These are phyloP conservation scores for Temnothorax curvispinosus DNA, from an alignment of 1,140 invertebrate genomes.

Conservation along the genomic window DNA sequence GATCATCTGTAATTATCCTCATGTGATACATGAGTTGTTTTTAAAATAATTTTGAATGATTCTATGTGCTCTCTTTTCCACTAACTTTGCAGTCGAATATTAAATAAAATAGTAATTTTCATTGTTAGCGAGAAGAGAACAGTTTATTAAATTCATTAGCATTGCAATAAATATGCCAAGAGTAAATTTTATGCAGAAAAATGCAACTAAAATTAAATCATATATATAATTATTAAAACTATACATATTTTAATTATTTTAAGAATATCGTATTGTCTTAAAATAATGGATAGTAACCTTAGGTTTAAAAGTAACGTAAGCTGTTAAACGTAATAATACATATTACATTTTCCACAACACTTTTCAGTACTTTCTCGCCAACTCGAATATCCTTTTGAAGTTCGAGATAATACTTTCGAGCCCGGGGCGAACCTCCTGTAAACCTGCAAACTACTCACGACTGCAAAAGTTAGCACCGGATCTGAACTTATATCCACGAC, in stretches of 20 bases:
- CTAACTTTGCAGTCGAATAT: background rate
- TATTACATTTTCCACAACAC: slow-evolving; percentile 36
- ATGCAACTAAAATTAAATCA: background rate
- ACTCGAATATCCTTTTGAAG: slow-evolving; percentile 45
- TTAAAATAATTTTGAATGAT: background rate
- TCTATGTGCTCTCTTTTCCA: background rate
- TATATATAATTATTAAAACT: background rate
- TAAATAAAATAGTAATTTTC: background rate
- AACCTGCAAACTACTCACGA: slow-evolving; percentile 32
- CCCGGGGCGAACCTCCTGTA: slow-evolving; percentile 6
- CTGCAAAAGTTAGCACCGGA: slow-evolving; percentile 34
- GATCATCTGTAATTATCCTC: background rate
- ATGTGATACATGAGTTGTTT: background rate
- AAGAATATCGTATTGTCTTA: background rate
- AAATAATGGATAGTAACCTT: background rate
- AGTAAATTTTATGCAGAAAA: background rate
- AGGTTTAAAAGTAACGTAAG: background rate
- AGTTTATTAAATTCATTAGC: background rate
- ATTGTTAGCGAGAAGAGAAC: background rate
- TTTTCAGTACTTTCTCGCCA: slow-evolving; percentile 29
- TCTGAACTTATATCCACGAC: slow-evolving; percentile 25
- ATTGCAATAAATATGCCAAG: background rate
- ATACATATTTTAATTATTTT: background rate
- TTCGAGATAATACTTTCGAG: slow-evolving; percentile 45
- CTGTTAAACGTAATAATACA: slow-evolving; percentile 47